Evolutionary conservation across 2,888 invertebrate genomes (phyloP).

Genomic region (Mellilla xanthometata): DNA sequence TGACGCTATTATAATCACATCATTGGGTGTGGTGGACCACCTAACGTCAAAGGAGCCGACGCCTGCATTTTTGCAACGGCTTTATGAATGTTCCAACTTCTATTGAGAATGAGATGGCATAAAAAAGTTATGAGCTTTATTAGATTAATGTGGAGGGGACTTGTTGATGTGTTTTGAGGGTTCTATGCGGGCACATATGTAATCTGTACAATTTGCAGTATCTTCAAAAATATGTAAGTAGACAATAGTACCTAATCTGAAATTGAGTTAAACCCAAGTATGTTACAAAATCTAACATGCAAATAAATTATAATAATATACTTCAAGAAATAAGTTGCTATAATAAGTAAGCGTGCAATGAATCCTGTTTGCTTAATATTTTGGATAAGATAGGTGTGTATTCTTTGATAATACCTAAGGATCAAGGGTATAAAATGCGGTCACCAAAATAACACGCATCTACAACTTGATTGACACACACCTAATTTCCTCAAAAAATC

Average conservation of each 20-base stretch:
- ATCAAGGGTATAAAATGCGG: too few relatives aligned
- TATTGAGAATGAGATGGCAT: constrained; percentile 56
- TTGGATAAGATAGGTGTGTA: too few relatives aligned
- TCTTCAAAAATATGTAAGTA: too few relatives aligned
- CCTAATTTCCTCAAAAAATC: constrained; percentile 51
- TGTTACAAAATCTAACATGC: too few relatives aligned
- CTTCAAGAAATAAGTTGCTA: too few relatives aligned
- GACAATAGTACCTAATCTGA: too few relatives aligned
- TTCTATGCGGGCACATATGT: constrained; percentile 3
- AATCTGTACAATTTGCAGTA: too few relatives aligned
- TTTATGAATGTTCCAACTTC: constrained; percentile 56
- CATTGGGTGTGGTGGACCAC: constrained; percentile 69
- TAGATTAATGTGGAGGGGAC: constrained; percentile 31
- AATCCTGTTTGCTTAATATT: too few relatives aligned
- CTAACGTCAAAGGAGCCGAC: constrained; percentile 78
- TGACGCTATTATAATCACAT: constrained; percentile 81
- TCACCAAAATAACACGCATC: neutral
- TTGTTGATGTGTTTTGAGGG: constrained; percentile 16
- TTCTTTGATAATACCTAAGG: too few relatives aligned
- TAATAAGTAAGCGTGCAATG: too few relatives aligned
- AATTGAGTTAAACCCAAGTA: too few relatives aligned
- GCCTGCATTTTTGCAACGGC: constrained; percentile 72
- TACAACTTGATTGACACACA: constrained; percentile 46
- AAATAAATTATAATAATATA: too few relatives aligned
- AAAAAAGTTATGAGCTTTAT: constrained; percentile 38